phyloP scores from a whole-genome alignment of 1,140 invertebrate species.

The Galleria mellonella region DNA sequence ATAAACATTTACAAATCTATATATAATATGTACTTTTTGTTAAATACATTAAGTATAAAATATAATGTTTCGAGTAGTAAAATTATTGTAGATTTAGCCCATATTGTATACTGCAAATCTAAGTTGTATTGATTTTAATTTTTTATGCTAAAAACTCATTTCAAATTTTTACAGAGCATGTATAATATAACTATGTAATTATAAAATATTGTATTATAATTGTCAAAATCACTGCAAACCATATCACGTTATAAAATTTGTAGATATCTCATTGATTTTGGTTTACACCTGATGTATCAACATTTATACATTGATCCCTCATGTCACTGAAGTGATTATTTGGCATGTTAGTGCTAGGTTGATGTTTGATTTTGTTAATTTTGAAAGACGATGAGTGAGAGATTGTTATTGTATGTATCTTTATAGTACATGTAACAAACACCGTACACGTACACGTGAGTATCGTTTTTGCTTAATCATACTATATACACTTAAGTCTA shows the following conservation, averaged over 20 bases:
- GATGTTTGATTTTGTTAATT: background rate
- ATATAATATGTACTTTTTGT: too few species aligned
- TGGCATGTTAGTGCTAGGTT: background rate
- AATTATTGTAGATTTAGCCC: too few species aligned
- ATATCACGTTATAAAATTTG: background rate
- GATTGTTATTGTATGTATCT: constrained; percentile 17
- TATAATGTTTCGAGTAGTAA: too few species aligned
- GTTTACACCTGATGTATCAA: background rate
- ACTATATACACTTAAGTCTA: background rate
- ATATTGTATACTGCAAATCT: too few species aligned
- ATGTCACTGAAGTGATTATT: background rate
- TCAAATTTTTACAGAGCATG: too few species aligned
- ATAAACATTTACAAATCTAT: too few species aligned
- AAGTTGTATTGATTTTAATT: too few species aligned
- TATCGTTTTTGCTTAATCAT: constrained; percentile 9
- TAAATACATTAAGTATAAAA: too few species aligned
- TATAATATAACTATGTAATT: too few species aligned
- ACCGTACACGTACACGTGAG: background rate
- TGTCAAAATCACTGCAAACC: too few species aligned
- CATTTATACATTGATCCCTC: background rate
- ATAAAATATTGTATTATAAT: too few species aligned
- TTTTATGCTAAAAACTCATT: too few species aligned
- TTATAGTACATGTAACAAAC: background rate
- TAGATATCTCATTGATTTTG: constrained; percentile 1
- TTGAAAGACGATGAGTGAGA: constrained; percentile 11